These are phyloP conservation scores for Conger conger DNA, from an alignment of 2,113 vertebrate species.

Conservation along the genomic window DNA sequence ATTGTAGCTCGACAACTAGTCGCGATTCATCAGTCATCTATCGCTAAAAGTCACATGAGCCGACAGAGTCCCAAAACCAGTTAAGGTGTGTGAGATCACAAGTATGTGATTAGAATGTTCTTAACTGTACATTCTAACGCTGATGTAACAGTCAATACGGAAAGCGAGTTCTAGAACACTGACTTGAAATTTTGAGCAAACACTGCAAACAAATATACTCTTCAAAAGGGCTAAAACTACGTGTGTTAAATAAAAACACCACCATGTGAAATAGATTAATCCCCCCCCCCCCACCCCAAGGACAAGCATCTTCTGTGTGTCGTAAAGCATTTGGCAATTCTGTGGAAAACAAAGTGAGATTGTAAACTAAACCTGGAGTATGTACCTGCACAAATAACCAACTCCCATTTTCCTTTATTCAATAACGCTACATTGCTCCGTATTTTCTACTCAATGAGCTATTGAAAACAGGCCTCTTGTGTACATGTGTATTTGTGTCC, in stretches of 20 bases:
- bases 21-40: too few species aligned
- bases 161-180: too few species aligned
- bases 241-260: neutral
- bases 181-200: too few species aligned
- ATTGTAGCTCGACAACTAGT: too few species aligned
- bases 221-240: constrained; percentile 27
- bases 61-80: constrained; percentile 21
- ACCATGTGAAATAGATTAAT: constrained; percentile 19
- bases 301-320: constrained; percentile 12
- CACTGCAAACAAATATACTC: too few species aligned
- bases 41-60: constrained; percentile 21
- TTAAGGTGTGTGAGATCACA: too few species aligned
- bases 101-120: too few species aligned
- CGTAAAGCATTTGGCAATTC: constrained; percentile 32
- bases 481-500: neutral
- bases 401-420: neutral
- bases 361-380: constrained; percentile 16
- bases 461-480: neutral
- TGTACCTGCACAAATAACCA: neutral
- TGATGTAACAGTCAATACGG: too few species aligned
- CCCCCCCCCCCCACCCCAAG: neutral
- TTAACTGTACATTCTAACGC: too few species aligned
- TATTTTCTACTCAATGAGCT: neutral
- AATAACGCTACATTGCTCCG: neutral
- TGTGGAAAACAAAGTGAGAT: constrained; percentile 17